Conservation (phyloP, 1,140 invertebrate genomes). For the Diplogasteroides magnus region DNA sequence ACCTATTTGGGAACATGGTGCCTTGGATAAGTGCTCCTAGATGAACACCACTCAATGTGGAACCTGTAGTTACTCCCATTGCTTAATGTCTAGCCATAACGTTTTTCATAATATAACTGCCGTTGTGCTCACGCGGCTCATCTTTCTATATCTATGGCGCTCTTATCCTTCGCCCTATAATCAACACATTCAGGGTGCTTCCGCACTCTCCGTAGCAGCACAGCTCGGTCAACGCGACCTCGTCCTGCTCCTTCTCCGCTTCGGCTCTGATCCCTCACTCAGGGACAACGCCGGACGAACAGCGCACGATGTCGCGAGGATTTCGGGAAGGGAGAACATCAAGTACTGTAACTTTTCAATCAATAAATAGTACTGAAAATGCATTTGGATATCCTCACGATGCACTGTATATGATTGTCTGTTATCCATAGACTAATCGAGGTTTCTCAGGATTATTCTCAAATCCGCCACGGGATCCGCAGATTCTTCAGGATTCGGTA, state of each 20-base stretch:
- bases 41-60: no score
- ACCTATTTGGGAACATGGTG: no score
- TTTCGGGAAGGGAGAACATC: constrained; percentile 28
- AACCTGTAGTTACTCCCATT: no score
- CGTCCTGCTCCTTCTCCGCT: constrained; percentile 26
- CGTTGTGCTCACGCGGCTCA: background rate
- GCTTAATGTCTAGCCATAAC: no score
- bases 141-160: no score
- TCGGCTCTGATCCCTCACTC: constrained; percentile 31
- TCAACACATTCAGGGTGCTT: constrained; percentile 24
- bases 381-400: no score
- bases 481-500: constrained; percentile 31
- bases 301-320: constrained; percentile 25
- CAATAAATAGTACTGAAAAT: no score
- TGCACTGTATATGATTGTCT: no score
- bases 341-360: no score
- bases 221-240: constrained; percentile 32
- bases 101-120: no score
- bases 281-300: constrained; percentile 25
- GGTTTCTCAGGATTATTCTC: background rate
- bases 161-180: background rate
- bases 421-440: no score
- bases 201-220: constrained; percentile 27
- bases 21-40: no score
- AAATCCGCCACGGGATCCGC: constrained; percentile 28